A percentile compares a stretch with the other conserved stretches of the same genome.
phyloP scores from a whole-genome alignment of 2,888 invertebrate species.

The Bedellia somnulentella region DNA sequence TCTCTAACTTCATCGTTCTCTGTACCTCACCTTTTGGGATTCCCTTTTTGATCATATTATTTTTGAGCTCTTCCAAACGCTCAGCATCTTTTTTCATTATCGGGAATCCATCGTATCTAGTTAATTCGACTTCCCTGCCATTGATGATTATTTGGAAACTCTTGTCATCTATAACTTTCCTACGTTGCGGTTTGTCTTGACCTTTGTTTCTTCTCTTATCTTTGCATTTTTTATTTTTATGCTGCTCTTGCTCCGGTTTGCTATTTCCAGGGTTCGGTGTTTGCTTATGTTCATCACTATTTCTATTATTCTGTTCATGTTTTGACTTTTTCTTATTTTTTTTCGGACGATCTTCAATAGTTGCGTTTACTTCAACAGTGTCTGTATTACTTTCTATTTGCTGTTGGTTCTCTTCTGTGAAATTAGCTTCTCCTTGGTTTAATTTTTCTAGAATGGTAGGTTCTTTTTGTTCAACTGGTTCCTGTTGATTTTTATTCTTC shows the following conservation, averaged over 20 bases:
- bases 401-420: not conserved
- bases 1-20: constrained; percentile 67
- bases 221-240: constrained; percentile 6
- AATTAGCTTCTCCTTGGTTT: constrained; percentile 5
- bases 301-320: constrained; percentile 6
- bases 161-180: constrained; percentile 44
- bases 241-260: not conserved
- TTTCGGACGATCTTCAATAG: constrained; percentile 7
- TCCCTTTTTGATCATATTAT: constrained; percentile 66
- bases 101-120: constrained; percentile 71
- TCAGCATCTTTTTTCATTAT: constrained; percentile 71
- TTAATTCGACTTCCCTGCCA: constrained; percentile 64
- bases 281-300: constrained; percentile 2
- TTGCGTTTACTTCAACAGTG: constrained; percentile 4
- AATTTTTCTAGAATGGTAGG: constrained; percentile 5
- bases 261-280: constrained; percentile 1
- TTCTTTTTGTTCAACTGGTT: constrained; percentile 5
- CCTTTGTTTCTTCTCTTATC: constrained; percentile 20
- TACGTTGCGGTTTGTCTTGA: constrained; percentile 32
- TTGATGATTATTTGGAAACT: constrained; percentile 62
- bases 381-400: constrained; percentile 9
- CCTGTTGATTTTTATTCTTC: constrained; percentile 6
- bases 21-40: constrained; percentile 69
- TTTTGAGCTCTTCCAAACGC: constrained; percentile 61
- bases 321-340: constrained; percentile 15